Evolutionary conservation across 1,140 invertebrate genomes (phyloP).

Genomic region (Hydropsyche tenuis): DNA sequence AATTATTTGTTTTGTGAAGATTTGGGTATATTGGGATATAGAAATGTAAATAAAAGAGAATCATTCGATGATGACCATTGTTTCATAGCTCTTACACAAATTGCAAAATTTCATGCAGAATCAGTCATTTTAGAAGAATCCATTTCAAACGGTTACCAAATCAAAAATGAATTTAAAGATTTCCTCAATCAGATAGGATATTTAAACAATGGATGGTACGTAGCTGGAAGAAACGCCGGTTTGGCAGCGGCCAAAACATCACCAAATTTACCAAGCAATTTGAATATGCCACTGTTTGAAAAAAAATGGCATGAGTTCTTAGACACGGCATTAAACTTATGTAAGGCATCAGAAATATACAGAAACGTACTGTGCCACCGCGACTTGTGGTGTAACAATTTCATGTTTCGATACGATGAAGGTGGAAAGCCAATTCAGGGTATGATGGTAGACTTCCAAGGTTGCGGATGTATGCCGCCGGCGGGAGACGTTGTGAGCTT

Average conservation of each 20-base stretch:
- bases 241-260: constrained; percentile 30
- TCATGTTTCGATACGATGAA: constrained; percentile 65
- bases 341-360: constrained; percentile 50
- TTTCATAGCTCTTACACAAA: constrained; percentile 13
- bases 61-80: constrained; percentile 36
- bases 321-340: constrained; percentile 50
- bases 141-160: constrained; percentile 9
- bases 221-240: background rate
- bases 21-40: constrained; percentile 33
- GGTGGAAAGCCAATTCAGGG: constrained; percentile 57
- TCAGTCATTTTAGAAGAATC: constrained; percentile 43
- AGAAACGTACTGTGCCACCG: constrained; percentile 67
- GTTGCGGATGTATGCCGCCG: constrained; percentile 63
- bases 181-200: constrained; percentile 23
- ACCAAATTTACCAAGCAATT: constrained; percentile 3
- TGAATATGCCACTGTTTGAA: constrained; percentile 42
- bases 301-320: constrained; percentile 54
- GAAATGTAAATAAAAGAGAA: constrained; percentile 32
- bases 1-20: constrained; percentile 45
- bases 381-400: constrained; percentile 69
- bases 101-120: constrained; percentile 39
- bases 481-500: constrained; percentile 62
- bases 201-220: constrained; percentile 38
- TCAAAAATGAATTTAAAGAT: constrained; percentile 37
- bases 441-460: constrained; percentile 68